Base-by-base conservation (phyloP, 37 sponge, comb jelly and placozoan species). In the Petrosia ficiformis region DNA sequence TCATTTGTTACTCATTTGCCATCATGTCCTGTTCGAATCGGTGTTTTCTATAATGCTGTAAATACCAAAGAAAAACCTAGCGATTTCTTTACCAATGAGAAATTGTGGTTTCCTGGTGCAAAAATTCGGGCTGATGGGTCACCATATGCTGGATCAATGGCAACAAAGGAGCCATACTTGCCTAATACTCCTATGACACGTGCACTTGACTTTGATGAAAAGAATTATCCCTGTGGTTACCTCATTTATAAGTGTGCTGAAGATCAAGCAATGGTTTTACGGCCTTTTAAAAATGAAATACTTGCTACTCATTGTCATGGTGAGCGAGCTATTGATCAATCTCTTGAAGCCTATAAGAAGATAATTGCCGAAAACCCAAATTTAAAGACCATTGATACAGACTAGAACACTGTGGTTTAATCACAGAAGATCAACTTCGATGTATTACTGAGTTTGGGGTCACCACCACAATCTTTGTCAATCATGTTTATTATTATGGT, bases 101-200 rank as follows among this genome's bases (percentile, higher is more conserved):
- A 75, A 71, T 36, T 83, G 70, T 83, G 84, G 84, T 24, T 83
- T 22, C 76, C 77, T 3, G 84, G 77, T 32, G 42, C 43, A 36
- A 86, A 86, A 58, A 42, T 82, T 19, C 77, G 77, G 77, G 82
- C 88, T 31, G 88, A 87, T 44, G 88, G 88, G 10, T 76, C 82
- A 38, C 73, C 82, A 3, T 71, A 81, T 41, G 33, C 78, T 26
- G 82, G 82, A 6, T 77, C 88, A n/a, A 66, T 67, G 56, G 82
- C 82, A 4, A 68, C 77, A 1, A 4, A 35, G n/a, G 80, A 89
- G 42, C 74, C 73, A 2, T 89, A 79, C 56, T n/a, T n/a, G n/a
- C 70, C 84, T 1, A 39, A 79, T 3, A 78, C 58, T 1, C 64
- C 72, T 5, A n/a, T 88, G 8, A 72, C 83, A 6, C 39, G 74